Evolutionary conservation across 2,113 vertebrate genomes (phyloP), one percentile per base, ranked within the genome.

Genomic region (Oncorhynchus nerka): DNA sequence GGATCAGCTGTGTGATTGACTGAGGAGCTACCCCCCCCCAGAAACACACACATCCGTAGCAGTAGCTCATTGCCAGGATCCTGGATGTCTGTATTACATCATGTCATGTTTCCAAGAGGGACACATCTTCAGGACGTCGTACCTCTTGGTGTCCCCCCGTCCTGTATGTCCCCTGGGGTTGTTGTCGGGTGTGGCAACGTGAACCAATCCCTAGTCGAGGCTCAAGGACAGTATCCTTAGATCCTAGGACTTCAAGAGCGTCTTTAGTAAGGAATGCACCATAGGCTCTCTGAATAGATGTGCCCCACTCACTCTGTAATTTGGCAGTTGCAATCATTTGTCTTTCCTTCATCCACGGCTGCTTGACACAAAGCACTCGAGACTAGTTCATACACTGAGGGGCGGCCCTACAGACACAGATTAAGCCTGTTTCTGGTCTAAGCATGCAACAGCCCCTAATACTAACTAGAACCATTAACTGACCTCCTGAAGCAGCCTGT

Each of bases 1-100:
- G 79, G 85, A 93, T 94, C 93, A 94, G 92, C 91, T 92, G 93
- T 89, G 86, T 90, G 90, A 93, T 84, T 34, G 57, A 85, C 90
- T 81, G 69, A 86, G 70, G 65, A 22, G 68, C 73, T 83, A 71
- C 85, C 81, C 4, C 30, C 16, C 3, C 5, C 59, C n/a, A 34
- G 5, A 34, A 16, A 61, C 32, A 34, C 32, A 34, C 32, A 61
- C 22, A 22, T 22, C 26, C 24, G 8, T 22, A 22, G n/a, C 59
- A 62, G 8, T 62, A 15, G 12, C 24, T 67, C 65, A n/a, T 32
- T 62, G 1, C 59, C 59, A 7, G n/a, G 59, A 9, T 22, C n/a
- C 4, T 22, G n/a, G n/a, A n/a, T 62, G 59, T 7, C 59, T 22
- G n/a, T 22, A n/a, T 62, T 16, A 22, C 15, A 0, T 22, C 59